Conservation (phyloP, 2,113 vertebrate genomes). For the Eurystomus gularis region DNA sequence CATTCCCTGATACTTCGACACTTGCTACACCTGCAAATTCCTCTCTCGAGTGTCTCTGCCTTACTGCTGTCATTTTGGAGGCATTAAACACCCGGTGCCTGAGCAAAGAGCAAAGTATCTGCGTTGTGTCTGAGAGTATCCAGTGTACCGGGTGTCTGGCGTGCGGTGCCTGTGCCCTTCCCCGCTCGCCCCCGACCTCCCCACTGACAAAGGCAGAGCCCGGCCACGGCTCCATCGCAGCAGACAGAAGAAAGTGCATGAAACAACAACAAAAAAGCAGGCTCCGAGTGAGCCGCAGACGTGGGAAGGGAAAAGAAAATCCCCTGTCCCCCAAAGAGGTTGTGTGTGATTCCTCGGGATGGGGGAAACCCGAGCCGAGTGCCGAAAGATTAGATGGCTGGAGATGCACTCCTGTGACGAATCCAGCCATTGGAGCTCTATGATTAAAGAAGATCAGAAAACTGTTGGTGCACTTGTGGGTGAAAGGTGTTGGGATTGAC, state of each 20-base stretch:
- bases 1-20: neutral
- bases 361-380: neutral
- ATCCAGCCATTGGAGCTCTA: conserved; percentile 47
- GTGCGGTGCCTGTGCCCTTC: neutral
- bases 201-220: neutral
- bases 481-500: conserved; percentile 59
- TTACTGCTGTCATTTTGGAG: conserved; percentile 26
- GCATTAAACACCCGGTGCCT: neutral
- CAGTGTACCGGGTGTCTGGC: conserved; percentile 3
- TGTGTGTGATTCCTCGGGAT: conserved; percentile 19
- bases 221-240: neutral
- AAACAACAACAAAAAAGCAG: neutral
- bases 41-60: neutral
- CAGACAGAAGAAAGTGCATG: neutral
- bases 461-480: conserved; percentile 16
- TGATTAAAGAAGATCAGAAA: conserved; percentile 57
- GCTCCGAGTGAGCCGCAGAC: neutral
- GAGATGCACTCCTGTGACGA: conserved; percentile 16
- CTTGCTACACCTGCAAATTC: neutral
- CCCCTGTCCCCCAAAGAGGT: neutral
- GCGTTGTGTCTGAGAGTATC: neutral
- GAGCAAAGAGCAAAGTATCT: conserved; percentile 28
- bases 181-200: neutral
- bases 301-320: neutral
- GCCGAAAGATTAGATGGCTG: conserved; percentile 26